Percentiles rank a stretch among this genome's conserved stretches.
These are phyloP conservation scores for Sipha flava DNA, from an alignment of 1,140 invertebrate genomes.

Conservation along the genomic window DNA sequence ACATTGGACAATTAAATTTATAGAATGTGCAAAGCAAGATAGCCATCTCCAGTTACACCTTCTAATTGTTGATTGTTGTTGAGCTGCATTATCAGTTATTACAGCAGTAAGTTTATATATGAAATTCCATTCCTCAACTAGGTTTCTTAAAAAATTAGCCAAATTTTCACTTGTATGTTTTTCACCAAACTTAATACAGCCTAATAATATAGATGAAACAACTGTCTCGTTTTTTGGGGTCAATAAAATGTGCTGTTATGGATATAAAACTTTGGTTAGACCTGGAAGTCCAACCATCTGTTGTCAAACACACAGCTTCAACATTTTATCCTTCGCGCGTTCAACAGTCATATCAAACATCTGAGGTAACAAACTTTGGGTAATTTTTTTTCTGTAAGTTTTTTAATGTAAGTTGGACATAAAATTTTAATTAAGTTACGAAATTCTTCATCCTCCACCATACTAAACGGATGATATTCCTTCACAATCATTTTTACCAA, in stretches of 20 bases:
- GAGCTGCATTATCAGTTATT: neutral
- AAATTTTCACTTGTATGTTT: neutral
- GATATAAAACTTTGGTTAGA: neutral
- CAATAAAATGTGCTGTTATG: neutral
- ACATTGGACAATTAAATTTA: too few relatives aligned
- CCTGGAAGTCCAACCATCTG: neutral
- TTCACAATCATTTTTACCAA: too few relatives aligned
- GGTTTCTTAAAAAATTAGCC: too few relatives aligned
- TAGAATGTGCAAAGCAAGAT: too few relatives aligned
- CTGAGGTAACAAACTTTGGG: too few relatives aligned
- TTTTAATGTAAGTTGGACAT: too few relatives aligned
- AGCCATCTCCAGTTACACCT: slow-evolving; percentile 40
- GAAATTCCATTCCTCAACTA: slow-evolving; percentile 1
- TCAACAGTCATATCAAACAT: too few relatives aligned
- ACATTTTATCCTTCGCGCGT: neutral
- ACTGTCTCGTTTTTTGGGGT: neutral
- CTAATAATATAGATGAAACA: neutral
- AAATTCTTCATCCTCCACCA: too few relatives aligned
- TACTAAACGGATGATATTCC: too few relatives aligned
- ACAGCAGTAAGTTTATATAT: neutral
- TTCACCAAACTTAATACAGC: neutral
- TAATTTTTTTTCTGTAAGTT: too few relatives aligned
- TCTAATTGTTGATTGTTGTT: slow-evolving; percentile 33
- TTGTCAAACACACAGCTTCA: neutral
- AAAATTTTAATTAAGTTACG: too few relatives aligned